Evolutionary conservation across 35 echinoderm and acorn worm species (phyloP).

Genomic region (Strongylocentrotus purpuratus): DNA sequence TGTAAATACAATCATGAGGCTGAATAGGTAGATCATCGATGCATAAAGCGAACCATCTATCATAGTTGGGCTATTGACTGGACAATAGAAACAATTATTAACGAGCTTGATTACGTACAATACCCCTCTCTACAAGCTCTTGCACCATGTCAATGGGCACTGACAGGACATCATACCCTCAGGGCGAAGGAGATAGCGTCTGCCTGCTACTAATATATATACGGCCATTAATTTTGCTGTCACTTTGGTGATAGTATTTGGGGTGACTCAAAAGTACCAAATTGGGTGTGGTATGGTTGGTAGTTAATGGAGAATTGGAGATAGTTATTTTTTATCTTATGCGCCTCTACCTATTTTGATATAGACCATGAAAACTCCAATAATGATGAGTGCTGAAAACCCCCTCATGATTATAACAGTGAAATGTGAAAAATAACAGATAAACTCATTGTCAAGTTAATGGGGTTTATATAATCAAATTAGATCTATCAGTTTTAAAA

Average conservation of each 20-base stretch:
- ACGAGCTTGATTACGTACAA: background rate
- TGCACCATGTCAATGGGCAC: background rate
- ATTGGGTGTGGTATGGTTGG: background rate
- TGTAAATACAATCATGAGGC: background rate
- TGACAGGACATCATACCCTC: background rate
- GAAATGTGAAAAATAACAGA: background rate
- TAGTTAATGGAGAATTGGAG: background rate
- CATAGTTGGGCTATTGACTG: background rate
- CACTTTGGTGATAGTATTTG: background rate
- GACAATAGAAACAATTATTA: slow-evolving; percentile 9
- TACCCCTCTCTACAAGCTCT: background rate
- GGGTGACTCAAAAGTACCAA: background rate
- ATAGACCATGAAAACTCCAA: background rate
- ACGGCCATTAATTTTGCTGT: background rate
- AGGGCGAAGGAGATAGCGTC: background rate
- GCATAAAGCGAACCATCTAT: background rate
- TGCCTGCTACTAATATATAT: background rate
- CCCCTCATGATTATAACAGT: background rate
- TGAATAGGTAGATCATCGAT: background rate
- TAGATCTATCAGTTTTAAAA: too few relatives aligned
- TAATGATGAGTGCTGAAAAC: background rate
- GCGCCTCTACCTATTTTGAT: too few relatives aligned
- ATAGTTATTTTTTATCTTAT: background rate
- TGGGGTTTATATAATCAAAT: background rate
- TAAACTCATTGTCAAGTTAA: background rate